Evolutionary conservation across 1,140 invertebrate species (phyloP).

Genomic region (Drosophila pallidifrons): DNA sequence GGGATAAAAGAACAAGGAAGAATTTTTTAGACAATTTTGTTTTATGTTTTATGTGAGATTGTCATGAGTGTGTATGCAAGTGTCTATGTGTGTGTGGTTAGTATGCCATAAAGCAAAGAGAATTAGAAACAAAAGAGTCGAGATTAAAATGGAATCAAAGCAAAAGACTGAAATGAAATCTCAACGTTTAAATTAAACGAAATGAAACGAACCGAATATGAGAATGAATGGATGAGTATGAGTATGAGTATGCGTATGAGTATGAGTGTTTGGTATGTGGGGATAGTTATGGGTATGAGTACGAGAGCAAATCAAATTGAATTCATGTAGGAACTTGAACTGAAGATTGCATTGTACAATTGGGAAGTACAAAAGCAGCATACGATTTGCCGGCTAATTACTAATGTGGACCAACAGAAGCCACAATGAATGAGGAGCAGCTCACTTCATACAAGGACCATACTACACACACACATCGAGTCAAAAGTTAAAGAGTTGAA

Average conservation of each 20-base stretch:
- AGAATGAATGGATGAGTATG: slow-evolving; percentile 19
- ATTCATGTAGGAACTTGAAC: slow-evolving; percentile 22
- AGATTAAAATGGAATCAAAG: slow-evolving; percentile 65
- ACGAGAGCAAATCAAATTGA: slow-evolving; percentile 38
- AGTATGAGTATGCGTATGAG: background rate
- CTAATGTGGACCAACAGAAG: slow-evolving; percentile 33
- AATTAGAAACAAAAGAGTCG: slow-evolving; percentile 54
- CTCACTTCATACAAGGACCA: slow-evolving; percentile 27
- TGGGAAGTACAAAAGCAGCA: slow-evolving; percentile 48
- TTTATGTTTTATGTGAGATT: slow-evolving; percentile 30
- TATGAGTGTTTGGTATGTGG: slow-evolving; percentile 7
- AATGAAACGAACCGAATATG: slow-evolving; percentile 54
- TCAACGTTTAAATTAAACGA: slow-evolving; percentile 40
- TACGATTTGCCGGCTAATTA: slow-evolving; percentile 43
- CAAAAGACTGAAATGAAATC: slow-evolving; percentile 26
- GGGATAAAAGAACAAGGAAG: slow-evolving; percentile 32
- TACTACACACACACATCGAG: slow-evolving; percentile 29
- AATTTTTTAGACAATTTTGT: slow-evolving; percentile 47
- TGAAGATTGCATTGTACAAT: slow-evolving; percentile 48
- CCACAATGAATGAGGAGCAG: slow-evolving; percentile 30
- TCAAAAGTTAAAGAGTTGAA: background rate
- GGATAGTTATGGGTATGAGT: background rate
- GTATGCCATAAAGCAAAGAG: slow-evolving; percentile 45
- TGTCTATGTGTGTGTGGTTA: slow-evolving; percentile 20
- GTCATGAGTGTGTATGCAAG: slow-evolving; percentile 14